Percentiles rank a stretch among this genome's conserved stretches.
phyloP scores from a whole-genome alignment of 2,113 vertebrate genomes.

The Tringa solitaria region DNA sequence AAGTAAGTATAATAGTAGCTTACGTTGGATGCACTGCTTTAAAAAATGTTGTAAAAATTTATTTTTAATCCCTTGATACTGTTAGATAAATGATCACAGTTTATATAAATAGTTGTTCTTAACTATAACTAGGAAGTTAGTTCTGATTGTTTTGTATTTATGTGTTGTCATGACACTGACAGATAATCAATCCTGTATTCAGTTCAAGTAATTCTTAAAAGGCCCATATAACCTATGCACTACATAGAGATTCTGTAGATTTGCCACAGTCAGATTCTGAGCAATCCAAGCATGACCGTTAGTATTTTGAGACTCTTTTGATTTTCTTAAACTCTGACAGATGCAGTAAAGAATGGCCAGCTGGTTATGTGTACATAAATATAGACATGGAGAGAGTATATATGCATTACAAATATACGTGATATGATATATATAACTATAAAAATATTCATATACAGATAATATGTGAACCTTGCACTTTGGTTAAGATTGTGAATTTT shows the following conservation, averaged over 20 bases:
- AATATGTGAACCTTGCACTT: not conserved
- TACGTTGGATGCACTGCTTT: not conserved
- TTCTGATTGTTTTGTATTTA: not conserved
- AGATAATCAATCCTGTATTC: not conserved
- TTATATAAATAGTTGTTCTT: not conserved
- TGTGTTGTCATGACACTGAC: not conserved
- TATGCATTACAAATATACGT: not conserved
- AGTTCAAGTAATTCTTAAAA: not conserved
- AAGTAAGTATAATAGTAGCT: not conserved
- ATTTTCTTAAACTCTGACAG: constrained; percentile 5
- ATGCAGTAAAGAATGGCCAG: not conserved
- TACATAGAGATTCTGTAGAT: not conserved
- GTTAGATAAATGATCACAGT: not conserved
- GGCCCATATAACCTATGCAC: not conserved
- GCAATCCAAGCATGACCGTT: not conserved
- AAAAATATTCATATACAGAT: not conserved
- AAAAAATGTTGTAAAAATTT: not conserved
- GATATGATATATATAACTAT: not conserved
- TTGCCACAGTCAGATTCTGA: not conserved
- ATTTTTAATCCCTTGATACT: not conserved
- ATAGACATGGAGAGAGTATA: not conserved
- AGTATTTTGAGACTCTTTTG: not conserved
- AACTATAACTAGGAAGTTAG: not conserved
- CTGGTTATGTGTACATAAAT: not conserved
- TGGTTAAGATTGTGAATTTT: not conserved